phyloP scores from a whole-genome alignment of 2,113 vertebrate species.

The Camarhynchus parvulus region DNA sequence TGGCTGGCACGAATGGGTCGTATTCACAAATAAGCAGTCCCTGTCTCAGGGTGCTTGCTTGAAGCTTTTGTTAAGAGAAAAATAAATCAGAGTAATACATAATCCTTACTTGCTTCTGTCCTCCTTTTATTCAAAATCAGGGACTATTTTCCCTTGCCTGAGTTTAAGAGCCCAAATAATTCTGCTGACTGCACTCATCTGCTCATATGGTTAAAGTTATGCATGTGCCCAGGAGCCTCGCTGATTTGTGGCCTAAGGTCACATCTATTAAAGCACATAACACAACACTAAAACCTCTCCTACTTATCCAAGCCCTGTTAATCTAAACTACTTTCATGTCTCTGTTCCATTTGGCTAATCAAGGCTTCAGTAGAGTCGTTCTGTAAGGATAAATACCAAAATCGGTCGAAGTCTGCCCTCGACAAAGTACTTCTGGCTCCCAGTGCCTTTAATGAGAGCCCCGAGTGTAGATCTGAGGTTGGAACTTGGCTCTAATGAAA shows the following conservation, averaged over 20 bases:
- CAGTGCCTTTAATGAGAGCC: conserved; percentile 42
- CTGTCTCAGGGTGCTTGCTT: background rate
- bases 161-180: background rate
- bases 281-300: conserved; percentile 49
- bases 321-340: conserved; percentile 66
- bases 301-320: conserved; percentile 58
- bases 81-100: background rate
- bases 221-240: conserved; percentile 18
- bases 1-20: background rate
- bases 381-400: conserved; percentile 51
- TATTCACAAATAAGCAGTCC: background rate
- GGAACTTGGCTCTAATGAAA: conserved; percentile 61
- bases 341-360: conserved; percentile 66
- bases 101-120: background rate
- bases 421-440: conserved; percentile 47
- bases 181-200: conserved; percentile 4
- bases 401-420: conserved; percentile 23
- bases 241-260: conserved; percentile 60
- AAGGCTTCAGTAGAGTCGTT: conserved; percentile 29
- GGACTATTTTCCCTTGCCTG: background rate
- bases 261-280: conserved; percentile 55
- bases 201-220: conserved; percentile 30
- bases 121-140: background rate
- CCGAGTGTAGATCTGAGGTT: conserved; percentile 10
- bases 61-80: background rate